Evolutionary conservation across 1,140 invertebrate species (phyloP), one percentile per base, ranked within the genome.

Genomic region (Mactra quadrangularis): DNA sequence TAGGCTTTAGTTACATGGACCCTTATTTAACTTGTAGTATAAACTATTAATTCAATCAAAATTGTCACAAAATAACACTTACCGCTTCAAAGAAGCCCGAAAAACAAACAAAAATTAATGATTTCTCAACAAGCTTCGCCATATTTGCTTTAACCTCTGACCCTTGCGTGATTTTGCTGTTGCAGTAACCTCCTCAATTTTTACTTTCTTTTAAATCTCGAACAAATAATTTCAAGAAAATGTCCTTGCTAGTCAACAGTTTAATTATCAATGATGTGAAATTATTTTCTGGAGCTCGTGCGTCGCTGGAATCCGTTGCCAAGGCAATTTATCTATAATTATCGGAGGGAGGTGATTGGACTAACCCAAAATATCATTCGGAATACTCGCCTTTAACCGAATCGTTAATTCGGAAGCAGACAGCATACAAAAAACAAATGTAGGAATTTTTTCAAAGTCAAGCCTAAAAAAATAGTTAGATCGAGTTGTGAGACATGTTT

Each of bases 91-190:
- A 47, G 38, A 66, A 66, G 22, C 62, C 13, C 0, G 35, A 22
- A 66, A 66, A 66, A 66, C 41, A 66, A 66, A 66, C 62, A 66
- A 66, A 66, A 19, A 66, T n/a, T 25, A 66, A 47, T 13, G 38
- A 35, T 66, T 66, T 66, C 22, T 66, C 62, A 3, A 3, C 29
- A 45, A 22, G n/a, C 33, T 22, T 47, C 3, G 62, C 62, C 62
- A 66, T 66, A 17, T 66, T 66, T 47, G 17, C 22, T 55, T 66
- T 66, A n/a, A 66, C 38, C 62, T 66, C 19, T 66, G 38, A 66
- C 62, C 62, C 45, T 45, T 66, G 2, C 55, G 13, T 9, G 3
- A 38, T 9, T 38, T 13, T 15, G 3, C 38, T 27, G 38, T 45
- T 66, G 41, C 35, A 25, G 41, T 66, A 25, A 66, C 35, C 62